Percentiles rank a stretch among this genome's conserved stretches.
Conservation (phyloP, 1,140 invertebrate species). For the Coelopa frigida region DNA sequence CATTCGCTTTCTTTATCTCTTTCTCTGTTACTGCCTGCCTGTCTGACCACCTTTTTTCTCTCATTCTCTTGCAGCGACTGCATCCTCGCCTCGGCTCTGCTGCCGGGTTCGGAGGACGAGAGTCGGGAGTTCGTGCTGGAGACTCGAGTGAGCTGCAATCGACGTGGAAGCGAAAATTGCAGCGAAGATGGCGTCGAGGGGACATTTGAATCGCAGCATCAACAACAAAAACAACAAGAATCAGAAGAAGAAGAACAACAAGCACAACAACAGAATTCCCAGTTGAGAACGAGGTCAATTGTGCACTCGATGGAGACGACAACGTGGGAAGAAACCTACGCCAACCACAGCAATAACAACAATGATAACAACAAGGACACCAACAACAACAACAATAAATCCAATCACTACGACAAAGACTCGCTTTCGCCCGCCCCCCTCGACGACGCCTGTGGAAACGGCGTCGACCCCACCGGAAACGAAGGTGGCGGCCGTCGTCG, state of each 20-base stretch:
- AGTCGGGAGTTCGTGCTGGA: constrained; percentile 18
- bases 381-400: constrained; percentile 2
- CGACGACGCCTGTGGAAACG: too few relatives aligned
- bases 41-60: too few relatives aligned
- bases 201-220: background rate
- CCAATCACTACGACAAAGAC: too few relatives aligned
- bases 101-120: constrained; percentile 13
- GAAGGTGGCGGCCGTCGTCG: too few relatives aligned
- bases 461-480: too few relatives aligned
- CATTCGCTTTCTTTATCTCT: background rate
- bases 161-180: constrained; percentile 6
- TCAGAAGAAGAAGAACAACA: background rate
- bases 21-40: too few relatives aligned
- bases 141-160: constrained; percentile 14
- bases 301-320: constrained; percentile 3
- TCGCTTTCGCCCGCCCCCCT: too few relatives aligned
- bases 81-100: constrained; percentile 6
- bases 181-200: background rate
- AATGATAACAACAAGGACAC: constrained; percentile 3
- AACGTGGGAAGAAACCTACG: background rate
- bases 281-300: constrained; percentile 14
- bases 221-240: constrained; percentile 3
- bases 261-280: background rate
- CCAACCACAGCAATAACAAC: constrained; percentile 1
- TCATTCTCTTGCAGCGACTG: background rate